Evolutionary conservation across 2,888 invertebrate genomes (phyloP), one percentile per base, ranked within the genome.

Genomic region (Microctonus aethiopoides): DNA sequence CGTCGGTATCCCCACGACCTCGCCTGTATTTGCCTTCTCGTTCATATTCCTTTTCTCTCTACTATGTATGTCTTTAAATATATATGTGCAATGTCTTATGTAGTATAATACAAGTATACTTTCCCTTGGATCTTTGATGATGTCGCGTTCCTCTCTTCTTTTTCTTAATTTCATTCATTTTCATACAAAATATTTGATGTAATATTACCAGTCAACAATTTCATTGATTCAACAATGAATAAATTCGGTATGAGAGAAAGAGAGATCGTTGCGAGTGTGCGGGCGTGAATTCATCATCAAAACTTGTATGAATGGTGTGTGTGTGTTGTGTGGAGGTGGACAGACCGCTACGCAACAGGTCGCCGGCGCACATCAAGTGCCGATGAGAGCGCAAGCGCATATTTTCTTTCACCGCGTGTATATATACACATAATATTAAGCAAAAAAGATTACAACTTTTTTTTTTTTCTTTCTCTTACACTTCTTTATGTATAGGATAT

Each of bases 1-100:
- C 70, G 65, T 70, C 65, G 56, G 65, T 70, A 65, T 57, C 59
- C 60, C 51, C 82, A 82, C 83, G 83, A 83, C 83, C 84, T 82
- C 83, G 82, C 80, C 75, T 73, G 73, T 46, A n/a, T 72, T 78
- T 77, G 54, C 65, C 70, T 69, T 71, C 73, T 67, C 72, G 74
- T 77, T 77, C 76, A 72, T 71, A 70, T 67, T 70, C 66, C 63
- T 46, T 67, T 39, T 54, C 66, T 39, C 46, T 56, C 67, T 29
- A 64, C 70, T 68, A 54, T 66, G 56, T 68, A 60, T 59, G 29
- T 51, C 68, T 70, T 63, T 65, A n/a, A n/a, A n/a, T n/a, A n/a
- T n/a, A n/a, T n/a, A n/a, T n/a, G n/a, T n/a, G n/a, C n/a, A 64
- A 68, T 64, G 34, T 41, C 52, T 66, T 60, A 56, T 56, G 59